Conservation (phyloP, 1,140 invertebrate genomes). For the Bemisia tabaci region DNA sequence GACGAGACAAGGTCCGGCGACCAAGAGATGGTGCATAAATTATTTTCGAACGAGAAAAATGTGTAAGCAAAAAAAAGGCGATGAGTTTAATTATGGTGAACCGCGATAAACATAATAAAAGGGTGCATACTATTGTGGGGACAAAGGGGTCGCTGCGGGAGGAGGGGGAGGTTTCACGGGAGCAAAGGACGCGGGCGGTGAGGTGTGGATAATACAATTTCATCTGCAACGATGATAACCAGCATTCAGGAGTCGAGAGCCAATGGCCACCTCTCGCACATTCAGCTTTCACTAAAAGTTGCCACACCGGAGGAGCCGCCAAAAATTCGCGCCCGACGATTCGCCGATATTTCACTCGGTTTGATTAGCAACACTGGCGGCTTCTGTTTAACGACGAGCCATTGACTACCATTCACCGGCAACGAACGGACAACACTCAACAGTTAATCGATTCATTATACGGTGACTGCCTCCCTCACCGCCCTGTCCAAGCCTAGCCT, state of each 20-base stretch:
- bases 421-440: neutral
- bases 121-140: neutral
- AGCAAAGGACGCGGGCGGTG: neutral
- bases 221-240: neutral
- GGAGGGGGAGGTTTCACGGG: neutral
- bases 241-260: too few species aligned
- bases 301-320: too few species aligned
- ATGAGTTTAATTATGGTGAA: neutral
- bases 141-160: neutral
- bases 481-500: too few species aligned
- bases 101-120: neutral
- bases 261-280: neutral
- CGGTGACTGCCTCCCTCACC: too few species aligned
- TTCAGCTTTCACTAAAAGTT: neutral
- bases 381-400: neutral
- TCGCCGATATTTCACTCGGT: too few species aligned
- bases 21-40: neutral
- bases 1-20: neutral
- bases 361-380: too few species aligned
- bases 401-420: neutral
- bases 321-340: too few species aligned
- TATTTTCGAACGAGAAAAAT: neutral
- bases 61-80: neutral
- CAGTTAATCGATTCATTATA: neutral
- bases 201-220: neutral